Base-by-base conservation (phyloP, 2,888 invertebrate species). In the Nemotelus pantherinus region DNA sequence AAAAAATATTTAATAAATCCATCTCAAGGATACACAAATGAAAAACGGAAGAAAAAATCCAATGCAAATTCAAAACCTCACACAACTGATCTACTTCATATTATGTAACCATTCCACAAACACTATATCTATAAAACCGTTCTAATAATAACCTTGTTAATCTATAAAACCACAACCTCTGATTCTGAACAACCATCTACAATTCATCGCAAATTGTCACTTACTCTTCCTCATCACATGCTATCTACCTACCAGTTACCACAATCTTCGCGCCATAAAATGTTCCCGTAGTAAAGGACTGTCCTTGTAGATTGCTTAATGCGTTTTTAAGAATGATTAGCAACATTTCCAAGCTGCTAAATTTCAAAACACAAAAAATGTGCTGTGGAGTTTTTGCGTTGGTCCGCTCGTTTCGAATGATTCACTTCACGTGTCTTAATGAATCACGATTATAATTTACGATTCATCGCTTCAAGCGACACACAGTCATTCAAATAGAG, bases 271-370 rank as follows among this genome's bases (percentile, higher is more conserved):
- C 25, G 25, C 25, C 25, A 25, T 25, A 25, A 25, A 25, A 25
- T 25, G 25, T 25, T 25, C 25, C 25, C 25, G 25, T 25, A 25
- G 25, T 25, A 25, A 25, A 25, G 25, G 25, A 25, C 25, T 25
- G 53, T 53, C 53, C 53, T 53, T 53, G 53, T 53, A 53, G 6
- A 10, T 10, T 53, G 10, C 53, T 53, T 53, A 53, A 53, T 53
- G 6, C 53, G 10, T 53, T 53, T 53, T 53, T 53, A 53, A 53
- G 53, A 53, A 53, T 53, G 53, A 53, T 53, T 53, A 53, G 53
- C 53, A 10, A 53, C 6, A 53, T 10, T 9, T 6, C 6, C 53
- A 10, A 53, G 53, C 6, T 25, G 25, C 25, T 25, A 25, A 25
- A 25, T 25, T 25, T 25, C 25, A 25, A 25, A 25, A 25, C 25